Conservation (phyloP, 2,113 vertebrate genomes). For the Motacilla tschutschensis region DNA sequence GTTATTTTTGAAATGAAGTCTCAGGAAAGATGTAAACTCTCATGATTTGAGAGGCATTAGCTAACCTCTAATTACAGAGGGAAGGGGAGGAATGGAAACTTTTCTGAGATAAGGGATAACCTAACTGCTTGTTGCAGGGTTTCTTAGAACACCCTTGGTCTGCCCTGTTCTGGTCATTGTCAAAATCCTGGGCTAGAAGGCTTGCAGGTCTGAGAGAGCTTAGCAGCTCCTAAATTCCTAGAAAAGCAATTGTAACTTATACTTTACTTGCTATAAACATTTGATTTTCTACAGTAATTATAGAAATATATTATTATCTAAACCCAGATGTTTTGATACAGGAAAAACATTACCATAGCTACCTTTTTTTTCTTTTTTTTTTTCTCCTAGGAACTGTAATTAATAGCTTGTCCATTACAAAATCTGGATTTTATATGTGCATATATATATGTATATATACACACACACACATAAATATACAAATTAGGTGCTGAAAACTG, state of each 20-base stretch:
- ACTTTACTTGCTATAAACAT: background rate
- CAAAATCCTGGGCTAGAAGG: constrained; percentile 3
- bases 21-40: constrained; percentile 19
- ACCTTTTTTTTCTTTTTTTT: background rate
- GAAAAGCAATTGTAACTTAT: constrained; percentile 6
- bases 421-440: background rate
- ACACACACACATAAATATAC: background rate
- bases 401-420: background rate
- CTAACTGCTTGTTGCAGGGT: background rate
- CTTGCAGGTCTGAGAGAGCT: background rate
- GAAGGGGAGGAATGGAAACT: constrained; percentile 40
- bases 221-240: constrained; percentile 4
- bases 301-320: background rate
- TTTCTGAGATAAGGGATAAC: constrained; percentile 32
- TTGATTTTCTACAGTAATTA: constrained; percentile 1
- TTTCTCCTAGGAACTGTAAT: background rate
- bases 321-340: background rate
- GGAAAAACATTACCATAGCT: background rate
- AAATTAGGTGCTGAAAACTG: background rate
- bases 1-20: constrained; percentile 30
- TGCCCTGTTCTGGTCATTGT: background rate
- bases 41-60: constrained; percentile 2
- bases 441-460: background rate
- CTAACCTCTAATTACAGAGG: constrained; percentile 15
- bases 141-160: constrained; percentile 24